Percentiles rank a stretch among this genome's conserved stretches.
phyloP scores from a whole-genome alignment of 2,888 invertebrate species.

The Stenodera caucasica region DNA sequence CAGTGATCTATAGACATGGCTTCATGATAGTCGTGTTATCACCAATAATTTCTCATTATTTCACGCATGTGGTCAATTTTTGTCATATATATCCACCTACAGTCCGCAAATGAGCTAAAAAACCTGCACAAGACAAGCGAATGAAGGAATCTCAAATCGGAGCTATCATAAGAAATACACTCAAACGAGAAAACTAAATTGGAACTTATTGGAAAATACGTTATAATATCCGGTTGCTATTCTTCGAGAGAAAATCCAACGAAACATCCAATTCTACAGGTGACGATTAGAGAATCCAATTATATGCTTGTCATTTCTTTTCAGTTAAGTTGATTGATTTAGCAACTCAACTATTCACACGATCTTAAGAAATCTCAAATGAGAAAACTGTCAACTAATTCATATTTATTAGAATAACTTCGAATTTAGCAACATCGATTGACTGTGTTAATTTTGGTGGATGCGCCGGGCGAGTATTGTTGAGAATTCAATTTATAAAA shows the following conservation, averaged over 20 bases:
- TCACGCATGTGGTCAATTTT: background rate
- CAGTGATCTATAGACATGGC: background rate
- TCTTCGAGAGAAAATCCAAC: too few relatives aligned
- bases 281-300: slow-evolving; percentile 28
- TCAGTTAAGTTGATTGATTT: slow-evolving; percentile 25
- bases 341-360: too few relatives aligned
- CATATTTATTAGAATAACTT: too few relatives aligned
- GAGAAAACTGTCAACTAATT: background rate
- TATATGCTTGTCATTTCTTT: slow-evolving; percentile 28
- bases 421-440: too few relatives aligned
- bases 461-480: background rate
- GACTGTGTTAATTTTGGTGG: background rate
- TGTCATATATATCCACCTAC: background rate
- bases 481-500: background rate
- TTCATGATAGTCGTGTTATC: background rate
- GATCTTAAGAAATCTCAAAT: too few relatives aligned
- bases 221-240: too few relatives aligned
- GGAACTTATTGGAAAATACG: too few relatives aligned
- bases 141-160: too few relatives aligned
- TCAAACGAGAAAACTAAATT: too few relatives aligned
- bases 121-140: too few relatives aligned
- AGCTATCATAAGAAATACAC: too few relatives aligned
- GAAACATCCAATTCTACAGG: slow-evolving; percentile 29
- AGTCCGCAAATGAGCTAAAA: too few relatives aligned
- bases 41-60: background rate